phyloP scores from a whole-genome alignment of 2,797 vertebrate genomes.

The Odontamblyopus lacepedii region DNA sequence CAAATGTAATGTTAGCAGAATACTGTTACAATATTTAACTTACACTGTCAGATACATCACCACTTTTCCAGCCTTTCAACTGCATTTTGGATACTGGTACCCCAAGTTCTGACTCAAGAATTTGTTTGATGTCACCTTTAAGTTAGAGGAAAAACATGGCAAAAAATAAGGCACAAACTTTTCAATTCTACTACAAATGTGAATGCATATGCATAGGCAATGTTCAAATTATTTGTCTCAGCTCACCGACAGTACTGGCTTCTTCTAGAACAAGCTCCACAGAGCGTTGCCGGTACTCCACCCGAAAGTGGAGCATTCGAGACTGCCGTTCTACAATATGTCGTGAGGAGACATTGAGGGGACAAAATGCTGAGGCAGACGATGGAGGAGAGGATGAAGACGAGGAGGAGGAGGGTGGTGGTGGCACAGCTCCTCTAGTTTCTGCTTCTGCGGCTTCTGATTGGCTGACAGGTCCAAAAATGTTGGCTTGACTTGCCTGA shows the following conservation, averaged over 20 bases:
- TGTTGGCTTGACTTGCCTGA: slow-evolving; percentile 85
- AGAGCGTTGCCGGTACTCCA: slow-evolving; percentile 94
- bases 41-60: slow-evolving; percentile 95
- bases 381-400: slow-evolving; percentile 74
- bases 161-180: background rate
- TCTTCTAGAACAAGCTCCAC: slow-evolving; percentile 96
- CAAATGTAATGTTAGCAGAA: background rate
- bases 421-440: slow-evolving; percentile 60
- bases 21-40: slow-evolving; percentile 66
- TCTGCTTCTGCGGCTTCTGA: slow-evolving; percentile 74
- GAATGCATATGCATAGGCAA: background rate
- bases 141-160: slow-evolving; percentile 46
- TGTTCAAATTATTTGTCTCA: background rate
- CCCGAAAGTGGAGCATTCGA: slow-evolving; percentile 94
- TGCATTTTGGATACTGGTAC: slow-evolving; percentile 97
- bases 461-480: slow-evolving; percentile 83
- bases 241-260: slow-evolving; percentile 94
- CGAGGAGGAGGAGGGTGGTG: slow-evolving; percentile 86
- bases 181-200: slow-evolving; percentile 17
- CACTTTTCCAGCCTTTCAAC: slow-evolving; percentile 97
- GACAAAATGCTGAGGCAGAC: slow-evolving; percentile 89
- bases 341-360: slow-evolving; percentile 85
- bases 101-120: slow-evolving; percentile 94
- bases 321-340: slow-evolving; percentile 94
- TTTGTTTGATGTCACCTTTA: slow-evolving; percentile 93